Evolutionary conservation across 1,140 invertebrate species (phyloP), one percentile per base, ranked within the genome.

Genomic region (Drosophila eugracilis): DNA sequence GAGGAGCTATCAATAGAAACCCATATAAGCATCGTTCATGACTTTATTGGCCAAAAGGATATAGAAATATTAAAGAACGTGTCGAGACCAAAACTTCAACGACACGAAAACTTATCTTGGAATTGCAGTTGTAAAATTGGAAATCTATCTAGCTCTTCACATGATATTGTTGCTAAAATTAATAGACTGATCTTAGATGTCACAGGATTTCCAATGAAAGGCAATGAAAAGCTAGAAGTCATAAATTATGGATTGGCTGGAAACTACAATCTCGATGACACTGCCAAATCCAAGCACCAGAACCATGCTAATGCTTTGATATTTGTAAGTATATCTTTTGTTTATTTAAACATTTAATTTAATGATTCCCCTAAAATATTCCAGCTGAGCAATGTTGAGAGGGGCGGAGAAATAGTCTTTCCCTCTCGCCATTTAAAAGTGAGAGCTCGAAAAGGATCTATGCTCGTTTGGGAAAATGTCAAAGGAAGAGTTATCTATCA

Each of bases 221-320:
- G 7, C 9, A 32, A 65, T 10, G 5, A 32, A 14, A 14, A 30
- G 14, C 6, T 66, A 4, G 19, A 66, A 9, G 59, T 66, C 9
- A 14, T 66, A 1, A 66, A 66, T 66, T 66, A 66, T 26, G 62
- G 59, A 3, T 4, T 65, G 1, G 42, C 62, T n/a, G 62, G 62
- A 7, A 50, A 41, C n/a, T 66, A 66, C 26, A 49, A 66, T 39
- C 59, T 26, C 3, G 59, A 66, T 10, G 44, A 50, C 9, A 65
- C 41, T 12, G 12, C 5, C 9, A 19, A 21, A 0, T 41, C 44
- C 1, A 10, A 4, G n/a, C 42, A 7, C 2, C 2, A 36, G 5
- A 21, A 44, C 22, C 14, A 21, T 12, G 62, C 9, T n/a, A 65
- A 49, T 21, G 59, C 2, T 6, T 21, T 66, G 4, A 65, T 66